Base-by-base conservation (phyloP, 1,140 invertebrate species). In the Cryptotermes secundus region DNA sequence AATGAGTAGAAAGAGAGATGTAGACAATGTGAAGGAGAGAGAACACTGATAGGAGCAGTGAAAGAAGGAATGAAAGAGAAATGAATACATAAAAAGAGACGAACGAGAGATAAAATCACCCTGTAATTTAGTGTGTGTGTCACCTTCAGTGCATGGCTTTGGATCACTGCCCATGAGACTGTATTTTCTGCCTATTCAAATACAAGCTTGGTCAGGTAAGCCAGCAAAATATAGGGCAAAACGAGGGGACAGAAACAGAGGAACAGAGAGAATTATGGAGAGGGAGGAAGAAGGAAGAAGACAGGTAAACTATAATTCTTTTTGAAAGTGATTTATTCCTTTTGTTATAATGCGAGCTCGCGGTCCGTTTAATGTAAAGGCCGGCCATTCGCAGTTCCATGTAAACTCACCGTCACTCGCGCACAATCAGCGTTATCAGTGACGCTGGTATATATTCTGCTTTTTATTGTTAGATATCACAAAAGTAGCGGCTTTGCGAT, bases 121-220 rank as follows among this genome's bases (percentile, higher is more conserved):
- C 59, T 72, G 59, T n/a, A 72, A 72, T 72, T 72, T 72, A 72
- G 26, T 72, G 14, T n/a, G 31, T 31, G 59, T 72, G 59, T 6
- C 9, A n/a, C 59, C 59, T 72, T 10, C n/a, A 72, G 7, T 72
- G 31, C 31, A 26, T 72, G 59, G 59, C 59, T 72, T 72, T 72
- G 59, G 59, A 72, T 72, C 59, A 72, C 59, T 72, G 59, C 59
- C 59, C 59, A 72, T 31, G 59, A 72, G 59, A 72, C n/a, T 3
- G 0, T 31, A 72, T 0, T 31, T 72, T 31, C 45, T 49, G 45
- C 45, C 16, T 19, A 4, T 22, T 49, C n/a, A n/a, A 3, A 26
- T n/a, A 16, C 59, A 72, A 72, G 59, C 59, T 72, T 72, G 59
- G 59, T 72, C 59, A 72, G 59, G 59, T 72, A 72, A 26, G 59